A percentile compares a stretch with the other conserved stretches of the same genome.
Evolutionary conservation across 2,888 invertebrate genomes (phyloP).

Genomic region (Aleiodes alternator): DNA sequence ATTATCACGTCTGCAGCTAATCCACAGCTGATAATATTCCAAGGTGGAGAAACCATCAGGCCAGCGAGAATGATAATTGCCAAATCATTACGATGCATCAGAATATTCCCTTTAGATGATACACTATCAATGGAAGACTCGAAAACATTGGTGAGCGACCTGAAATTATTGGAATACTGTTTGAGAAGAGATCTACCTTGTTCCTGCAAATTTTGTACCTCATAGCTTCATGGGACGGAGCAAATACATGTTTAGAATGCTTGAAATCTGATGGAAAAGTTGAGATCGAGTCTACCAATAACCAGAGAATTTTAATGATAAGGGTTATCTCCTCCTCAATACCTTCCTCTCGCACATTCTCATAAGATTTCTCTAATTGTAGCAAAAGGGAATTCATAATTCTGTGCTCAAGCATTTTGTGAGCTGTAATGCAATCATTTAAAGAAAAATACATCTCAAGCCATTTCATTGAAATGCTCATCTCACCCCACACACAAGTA

Average conservation of each 20-base stretch:
- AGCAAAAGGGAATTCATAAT: constrained; percentile 69
- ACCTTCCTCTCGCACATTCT: constrained; percentile 8
- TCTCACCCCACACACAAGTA: constrained; percentile 30
- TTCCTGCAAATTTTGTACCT: constrained; percentile 56
- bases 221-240: constrained; percentile 57
- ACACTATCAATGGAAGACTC: constrained; percentile 53
- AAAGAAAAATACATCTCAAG: too few species aligned
- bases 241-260: constrained; percentile 28
- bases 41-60: constrained; percentile 58
- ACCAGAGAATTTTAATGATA: constrained; percentile 62
- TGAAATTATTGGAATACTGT: constrained; percentile 51
- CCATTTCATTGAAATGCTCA: too few species aligned
- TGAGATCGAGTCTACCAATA: constrained; percentile 58
- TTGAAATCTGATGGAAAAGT: constrained; percentile 31
- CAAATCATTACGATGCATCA: constrained; percentile 67
- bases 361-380: constrained; percentile 59
- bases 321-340: constrained; percentile 55
- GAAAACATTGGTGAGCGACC: constrained; percentile 64
- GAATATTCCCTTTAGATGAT: constrained; percentile 7
- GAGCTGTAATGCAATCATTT: too few species aligned
- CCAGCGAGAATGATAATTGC: constrained; percentile 63
- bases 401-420: constrained; percentile 67
- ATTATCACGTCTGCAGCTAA: constrained; percentile 65
- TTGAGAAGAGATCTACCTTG: not conserved
- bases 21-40: constrained; percentile 62